Base-by-base conservation (phyloP, 2,797 vertebrate species). In the Staurois parvus region DNA sequence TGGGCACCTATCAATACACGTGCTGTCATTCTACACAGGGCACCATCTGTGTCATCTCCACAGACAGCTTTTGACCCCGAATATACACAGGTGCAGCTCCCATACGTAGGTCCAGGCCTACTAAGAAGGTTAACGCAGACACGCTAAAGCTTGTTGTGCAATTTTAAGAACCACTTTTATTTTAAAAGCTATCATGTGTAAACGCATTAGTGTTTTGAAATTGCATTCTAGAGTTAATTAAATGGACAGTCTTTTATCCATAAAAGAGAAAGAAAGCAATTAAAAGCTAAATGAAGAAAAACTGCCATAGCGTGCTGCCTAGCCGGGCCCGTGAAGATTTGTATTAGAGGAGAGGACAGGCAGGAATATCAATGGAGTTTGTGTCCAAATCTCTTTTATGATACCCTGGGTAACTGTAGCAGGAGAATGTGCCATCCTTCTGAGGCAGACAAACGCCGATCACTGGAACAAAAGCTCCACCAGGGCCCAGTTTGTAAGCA, bases 221-320 rank as follows among this genome's bases (percentile, higher is more conserved):
- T 93, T 93, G 94, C 94, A 92, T 95, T 93, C 93, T 93, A 88
- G 30, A 94, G 93, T 95, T 95, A 95, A 95, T 95, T 95, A 94
- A 95, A 94, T 91, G 94, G 94, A 95, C 93, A 91, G 94, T 94
- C 93, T 94, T 93, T 94, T 91, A 93, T 90, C 91, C 93, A 94
- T 94, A 94, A 94, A 95, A 94, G 93, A 93, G 93, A 93, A 94
- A 92, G 93, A 91, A 90, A 91, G 92, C 92, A 91, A 92, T 92
- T 93, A 94, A 92, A 92, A 92, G 89, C 92, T 62, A 84, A 90
- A 90, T 87, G 42, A 90, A 92, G 91, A 92, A 91, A 90, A 91
- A 81, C 87, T 0, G 90, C 86, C 80, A 88, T 89, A 88, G 76
- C 1, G 40, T 89, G 76, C 90, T 86, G 90, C 76, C 40, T 79